Percentiles rank a stretch among this genome's conserved stretches.
Conservation (phyloP, 1,140 invertebrate species). For the Drosophila tristis region DNA sequence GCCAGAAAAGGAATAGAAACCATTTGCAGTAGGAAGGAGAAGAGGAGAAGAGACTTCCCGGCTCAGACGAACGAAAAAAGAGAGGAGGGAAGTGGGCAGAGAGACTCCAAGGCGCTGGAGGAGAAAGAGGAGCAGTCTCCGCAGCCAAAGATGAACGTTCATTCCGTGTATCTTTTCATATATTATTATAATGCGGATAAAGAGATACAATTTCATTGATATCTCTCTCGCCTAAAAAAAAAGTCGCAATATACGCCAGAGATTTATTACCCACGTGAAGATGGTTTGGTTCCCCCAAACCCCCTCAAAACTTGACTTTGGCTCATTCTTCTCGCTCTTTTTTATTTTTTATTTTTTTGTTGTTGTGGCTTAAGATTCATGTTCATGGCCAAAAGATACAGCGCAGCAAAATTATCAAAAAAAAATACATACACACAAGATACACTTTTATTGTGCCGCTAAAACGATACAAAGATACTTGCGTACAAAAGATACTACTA, state of each 20-base stretch:
- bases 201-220: conserved; percentile 84
- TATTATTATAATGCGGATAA: conserved; percentile 84
- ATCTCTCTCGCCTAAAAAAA: conserved; percentile 61
- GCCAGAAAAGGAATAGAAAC: conserved; percentile 42
- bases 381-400: conserved; percentile 69
- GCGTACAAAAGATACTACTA: conserved; percentile 30
- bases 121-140: background rate
- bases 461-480: conserved; percentile 45
- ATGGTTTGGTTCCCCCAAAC: conserved; percentile 46
- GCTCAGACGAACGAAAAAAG: too few relatives aligned
- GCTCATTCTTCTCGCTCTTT: conserved; percentile 19
- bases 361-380: conserved; percentile 68
- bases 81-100: background rate
- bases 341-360: conserved; percentile 10
- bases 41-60: background rate
- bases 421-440: conserved; percentile 59
- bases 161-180: conserved; percentile 61
- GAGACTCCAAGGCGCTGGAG: conserved; percentile 17
- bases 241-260: conserved; percentile 78
- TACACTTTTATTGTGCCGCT: conserved; percentile 65
- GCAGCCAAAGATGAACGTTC: background rate
- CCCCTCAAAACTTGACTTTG: conserved; percentile 26
- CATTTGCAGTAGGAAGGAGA: background rate
- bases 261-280: conserved; percentile 79
- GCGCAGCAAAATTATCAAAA: conserved; percentile 69